A percentile compares a stretch with the other conserved stretches of the same genome.
These are phyloP conservation scores for Phortica okadai DNA, from an alignment of 2,888 invertebrate species.

Conservation along the genomic window DNA sequence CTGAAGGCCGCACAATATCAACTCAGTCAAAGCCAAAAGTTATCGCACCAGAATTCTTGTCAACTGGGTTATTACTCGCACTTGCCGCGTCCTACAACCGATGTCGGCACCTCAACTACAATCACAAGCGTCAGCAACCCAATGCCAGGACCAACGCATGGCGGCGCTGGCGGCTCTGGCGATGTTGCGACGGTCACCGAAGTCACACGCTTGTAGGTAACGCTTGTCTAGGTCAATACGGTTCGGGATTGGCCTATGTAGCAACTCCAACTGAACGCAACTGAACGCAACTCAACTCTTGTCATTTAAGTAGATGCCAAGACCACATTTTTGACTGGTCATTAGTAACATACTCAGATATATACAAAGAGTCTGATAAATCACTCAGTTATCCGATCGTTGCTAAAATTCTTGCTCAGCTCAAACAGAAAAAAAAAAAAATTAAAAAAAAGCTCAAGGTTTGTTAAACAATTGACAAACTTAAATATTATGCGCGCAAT, in stretches of 20 bases:
- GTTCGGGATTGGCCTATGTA: conserved; percentile 50
- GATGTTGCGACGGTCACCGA: conserved; percentile 81
- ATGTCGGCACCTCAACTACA: conserved; percentile 68
- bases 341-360: too few species aligned
- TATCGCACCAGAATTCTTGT: conserved; percentile 72
- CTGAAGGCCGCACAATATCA: conserved; percentile 67
- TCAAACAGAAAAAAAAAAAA: too few species aligned
- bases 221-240: conserved; percentile 55
- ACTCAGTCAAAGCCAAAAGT: conserved; percentile 65
- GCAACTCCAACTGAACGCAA: conserved; percentile 17
- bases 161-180: conserved; percentile 41
- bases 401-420: too few species aligned
- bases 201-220: conserved; percentile 82
- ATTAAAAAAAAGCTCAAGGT: too few species aligned
- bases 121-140: conserved; percentile 25
- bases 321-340: too few species aligned
- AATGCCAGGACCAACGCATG: conserved; percentile 33
- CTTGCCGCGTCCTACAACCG: conserved; percentile 70
- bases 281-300: background rate
- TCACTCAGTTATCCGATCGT: too few species aligned
- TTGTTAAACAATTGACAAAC: too few species aligned
- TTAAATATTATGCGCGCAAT: too few species aligned
- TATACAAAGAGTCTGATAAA: too few species aligned
- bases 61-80: conserved; percentile 76
- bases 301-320: too few species aligned